Evolutionary conservation across 2,797 vertebrate species (phyloP).

Genomic region (Propithecus deckenii): DNA sequence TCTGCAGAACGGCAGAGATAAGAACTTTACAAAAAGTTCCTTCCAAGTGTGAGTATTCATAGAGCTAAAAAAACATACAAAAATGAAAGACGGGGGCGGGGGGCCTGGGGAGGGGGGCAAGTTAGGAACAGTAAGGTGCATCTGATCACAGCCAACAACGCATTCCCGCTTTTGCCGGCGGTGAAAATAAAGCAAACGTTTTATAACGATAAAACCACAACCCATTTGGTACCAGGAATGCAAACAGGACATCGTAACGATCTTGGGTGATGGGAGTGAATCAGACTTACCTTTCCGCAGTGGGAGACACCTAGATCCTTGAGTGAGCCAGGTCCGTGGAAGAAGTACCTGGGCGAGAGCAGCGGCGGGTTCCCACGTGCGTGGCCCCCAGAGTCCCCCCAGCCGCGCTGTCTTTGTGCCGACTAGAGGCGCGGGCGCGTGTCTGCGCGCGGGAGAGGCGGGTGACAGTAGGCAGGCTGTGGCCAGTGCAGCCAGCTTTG

Average conservation of each 20-base stretch:
- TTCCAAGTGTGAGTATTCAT: background rate
- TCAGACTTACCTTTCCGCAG: constrained; percentile 81
- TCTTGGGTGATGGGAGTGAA: background rate
- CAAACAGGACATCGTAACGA: background rate
- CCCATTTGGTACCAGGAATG: background rate
- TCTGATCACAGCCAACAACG: background rate
- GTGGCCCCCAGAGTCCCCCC: constrained; percentile 63
- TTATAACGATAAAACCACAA: background rate
- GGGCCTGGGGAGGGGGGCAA: too few species aligned
- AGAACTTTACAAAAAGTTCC: background rate
- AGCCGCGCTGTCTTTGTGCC: constrained; percentile 47
- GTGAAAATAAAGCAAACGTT: background rate
- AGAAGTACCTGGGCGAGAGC: constrained; percentile 54
- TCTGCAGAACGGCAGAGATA: background rate
- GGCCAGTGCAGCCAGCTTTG: constrained; percentile 82
- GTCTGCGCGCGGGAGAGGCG: constrained; percentile 50
- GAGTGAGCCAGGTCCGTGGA: constrained; percentile 65
- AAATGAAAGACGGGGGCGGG: background rate
- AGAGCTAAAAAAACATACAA: background rate
- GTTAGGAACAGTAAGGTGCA: background rate
- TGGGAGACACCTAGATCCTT: constrained; percentile 62
- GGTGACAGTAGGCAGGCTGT: constrained; percentile 82
- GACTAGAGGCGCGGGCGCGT: constrained; percentile 12
- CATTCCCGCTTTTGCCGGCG: background rate
- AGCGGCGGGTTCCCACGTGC: constrained; percentile 29